Percentiles rank a stretch among this genome's conserved stretches.
Evolutionary conservation across 2,113 vertebrate species (phyloP).

Genomic region (Platysternon megacephalum): DNA sequence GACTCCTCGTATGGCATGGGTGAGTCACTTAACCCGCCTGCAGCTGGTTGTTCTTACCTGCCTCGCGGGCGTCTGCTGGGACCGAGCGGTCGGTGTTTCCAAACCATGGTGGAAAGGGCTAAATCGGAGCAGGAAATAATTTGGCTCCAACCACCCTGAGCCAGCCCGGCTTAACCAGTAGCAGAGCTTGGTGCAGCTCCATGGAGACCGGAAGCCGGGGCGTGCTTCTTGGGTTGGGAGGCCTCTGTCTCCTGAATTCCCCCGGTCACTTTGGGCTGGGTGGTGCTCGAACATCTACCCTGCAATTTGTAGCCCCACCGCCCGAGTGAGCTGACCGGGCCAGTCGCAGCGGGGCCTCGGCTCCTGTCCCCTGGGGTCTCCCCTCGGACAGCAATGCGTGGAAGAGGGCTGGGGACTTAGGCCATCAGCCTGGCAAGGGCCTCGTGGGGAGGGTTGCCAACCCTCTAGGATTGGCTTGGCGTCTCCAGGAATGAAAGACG

Average conservation of each 20-base stretch:
- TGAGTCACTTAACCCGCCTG: background rate
- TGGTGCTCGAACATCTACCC: no score
- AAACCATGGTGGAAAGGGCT: background rate
- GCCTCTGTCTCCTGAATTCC: no score
- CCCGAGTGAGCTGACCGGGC: background rate
- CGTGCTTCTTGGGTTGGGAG: no score
- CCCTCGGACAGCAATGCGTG: background rate
- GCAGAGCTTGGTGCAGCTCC: background rate
- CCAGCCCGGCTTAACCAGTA: background rate
- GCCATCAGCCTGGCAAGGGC: background rate
- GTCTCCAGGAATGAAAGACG: no score
- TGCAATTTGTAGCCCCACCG: no score
- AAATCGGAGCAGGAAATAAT: background rate
- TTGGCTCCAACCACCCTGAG: background rate
- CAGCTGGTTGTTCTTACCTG: background rate
- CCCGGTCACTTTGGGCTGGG: no score
- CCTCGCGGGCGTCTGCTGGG: background rate
- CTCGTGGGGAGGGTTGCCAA: background rate
- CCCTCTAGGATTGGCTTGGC: no score
- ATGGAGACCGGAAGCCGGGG: background rate
- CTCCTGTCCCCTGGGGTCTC: background rate
- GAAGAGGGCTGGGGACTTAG: no score
- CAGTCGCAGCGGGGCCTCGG: no score
- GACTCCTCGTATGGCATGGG: background rate
- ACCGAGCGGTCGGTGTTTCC: background rate